These are phyloP conservation scores for Sphyrna mokarran DNA, from an alignment of 2,113 vertebrate species.

Conservation along the genomic window DNA sequence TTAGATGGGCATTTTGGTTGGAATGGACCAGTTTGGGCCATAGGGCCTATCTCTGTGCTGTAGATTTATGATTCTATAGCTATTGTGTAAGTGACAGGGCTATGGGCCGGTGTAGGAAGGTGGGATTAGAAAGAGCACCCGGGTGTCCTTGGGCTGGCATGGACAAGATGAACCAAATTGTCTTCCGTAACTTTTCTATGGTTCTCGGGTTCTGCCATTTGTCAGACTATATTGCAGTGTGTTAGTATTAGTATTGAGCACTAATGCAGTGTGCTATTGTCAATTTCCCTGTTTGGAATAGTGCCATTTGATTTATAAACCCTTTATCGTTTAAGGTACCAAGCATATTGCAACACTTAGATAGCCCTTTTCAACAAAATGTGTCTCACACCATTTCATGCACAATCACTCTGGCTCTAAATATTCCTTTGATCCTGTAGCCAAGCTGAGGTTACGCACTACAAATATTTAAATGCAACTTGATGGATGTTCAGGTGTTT, in stretches of 20 bases:
- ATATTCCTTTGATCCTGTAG: background rate
- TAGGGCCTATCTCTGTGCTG: too few relatives aligned
- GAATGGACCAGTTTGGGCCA: too few relatives aligned
- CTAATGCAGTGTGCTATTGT: background rate
- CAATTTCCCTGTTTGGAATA: background rate
- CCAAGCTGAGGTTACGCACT: background rate
- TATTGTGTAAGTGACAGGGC: too few relatives aligned
- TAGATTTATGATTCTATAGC: too few relatives aligned
- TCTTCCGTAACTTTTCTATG: too few relatives aligned
- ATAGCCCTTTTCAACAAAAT: background rate
- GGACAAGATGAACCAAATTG: too few relatives aligned
- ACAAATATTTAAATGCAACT: background rate
- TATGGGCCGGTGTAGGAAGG: too few relatives aligned
- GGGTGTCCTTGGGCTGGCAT: too few relatives aligned
- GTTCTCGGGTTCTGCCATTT: background rate
- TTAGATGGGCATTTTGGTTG: too few relatives aligned
- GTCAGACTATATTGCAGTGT: background rate
- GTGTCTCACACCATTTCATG: background rate
- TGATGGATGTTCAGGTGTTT: background rate
- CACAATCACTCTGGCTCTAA: background rate
- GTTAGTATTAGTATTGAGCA: background rate
- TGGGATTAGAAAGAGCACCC: too few relatives aligned
- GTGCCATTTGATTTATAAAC: background rate
- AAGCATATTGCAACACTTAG: background rate
- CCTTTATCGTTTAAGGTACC: background rate